These are phyloP conservation scores for Taurulus bubalis DNA, from an alignment of 2,113 vertebrate species.

Conservation along the genomic window DNA sequence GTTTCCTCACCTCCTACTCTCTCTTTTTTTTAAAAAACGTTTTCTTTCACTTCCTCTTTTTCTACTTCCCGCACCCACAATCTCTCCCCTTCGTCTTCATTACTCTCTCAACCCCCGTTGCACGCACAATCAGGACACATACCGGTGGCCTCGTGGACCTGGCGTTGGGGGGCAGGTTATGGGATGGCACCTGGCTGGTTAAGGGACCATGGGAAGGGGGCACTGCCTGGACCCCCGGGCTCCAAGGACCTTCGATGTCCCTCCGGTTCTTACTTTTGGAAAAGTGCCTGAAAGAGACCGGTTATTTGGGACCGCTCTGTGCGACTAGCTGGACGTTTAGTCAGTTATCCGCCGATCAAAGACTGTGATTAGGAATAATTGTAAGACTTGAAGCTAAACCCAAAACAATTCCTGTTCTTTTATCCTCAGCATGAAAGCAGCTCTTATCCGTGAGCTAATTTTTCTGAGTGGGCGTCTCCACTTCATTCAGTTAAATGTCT, in stretches of 20 bases:
- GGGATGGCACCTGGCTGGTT: conserved; percentile 62
- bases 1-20: conserved; percentile 35
- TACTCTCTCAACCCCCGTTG: not conserved
- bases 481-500: conserved; percentile 8
- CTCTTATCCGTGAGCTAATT: conserved; percentile 1
- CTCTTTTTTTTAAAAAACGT: not conserved
- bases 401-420: conserved; percentile 8
- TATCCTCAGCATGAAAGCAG: conserved; percentile 7
- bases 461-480: not conserved
- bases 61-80: not conserved
- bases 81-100: not conserved
- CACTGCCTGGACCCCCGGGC: conserved; percentile 82
- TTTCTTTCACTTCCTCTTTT: conserved; percentile 34
- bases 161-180: conserved; percentile 76
- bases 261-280: conserved; percentile 86
- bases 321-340: not conserved
- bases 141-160: conserved; percentile 81
- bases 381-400: not conserved
- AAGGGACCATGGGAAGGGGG: conserved; percentile 77
- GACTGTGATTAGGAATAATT: not conserved
- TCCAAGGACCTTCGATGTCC: conserved; percentile 81
- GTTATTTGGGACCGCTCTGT: not conserved
- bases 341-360: conserved; percentile 10
- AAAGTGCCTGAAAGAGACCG: conserved; percentile 84
- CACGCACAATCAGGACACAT: not conserved